phyloP scores from a whole-genome alignment of 2,797 vertebrate genomes.

The Okamejei kenojei region DNA sequence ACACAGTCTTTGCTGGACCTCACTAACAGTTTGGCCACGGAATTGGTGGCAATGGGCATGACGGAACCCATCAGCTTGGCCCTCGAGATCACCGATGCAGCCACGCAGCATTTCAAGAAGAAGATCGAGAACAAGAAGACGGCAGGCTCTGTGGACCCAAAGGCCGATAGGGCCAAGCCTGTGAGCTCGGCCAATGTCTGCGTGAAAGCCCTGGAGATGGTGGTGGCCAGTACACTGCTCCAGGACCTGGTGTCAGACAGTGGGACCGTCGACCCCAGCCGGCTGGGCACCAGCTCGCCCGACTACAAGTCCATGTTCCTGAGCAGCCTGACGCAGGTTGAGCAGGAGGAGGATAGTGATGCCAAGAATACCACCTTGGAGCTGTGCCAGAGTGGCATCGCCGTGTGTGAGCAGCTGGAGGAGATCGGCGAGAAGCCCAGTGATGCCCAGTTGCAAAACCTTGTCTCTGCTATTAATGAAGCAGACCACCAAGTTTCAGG shows the following conservation, averaged over 20 bases:
- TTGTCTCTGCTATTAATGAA: neutral
- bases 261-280: neutral
- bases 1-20: neutral
- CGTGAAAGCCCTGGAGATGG: constrained; percentile 16
- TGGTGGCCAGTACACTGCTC: neutral
- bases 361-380: neutral
- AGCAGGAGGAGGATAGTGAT: neutral
- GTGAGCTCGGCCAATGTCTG: neutral
- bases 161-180: neutral
- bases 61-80: neutral
- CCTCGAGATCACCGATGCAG: neutral
- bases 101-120: neutral
- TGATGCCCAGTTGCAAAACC: neutral
- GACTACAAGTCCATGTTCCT: neutral
- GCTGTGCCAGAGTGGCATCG: neutral
- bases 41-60: neutral
- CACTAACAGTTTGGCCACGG: neutral
- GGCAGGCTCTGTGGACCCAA: neutral
- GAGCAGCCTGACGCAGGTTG: neutral
- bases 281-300: neutral
- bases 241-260: neutral
- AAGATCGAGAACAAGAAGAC: neutral
- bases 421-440: neutral
- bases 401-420: neutral
- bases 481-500: neutral